Conservation (phyloP, 2,888 invertebrate genomes). For the Eucera pruinosa region DNA sequence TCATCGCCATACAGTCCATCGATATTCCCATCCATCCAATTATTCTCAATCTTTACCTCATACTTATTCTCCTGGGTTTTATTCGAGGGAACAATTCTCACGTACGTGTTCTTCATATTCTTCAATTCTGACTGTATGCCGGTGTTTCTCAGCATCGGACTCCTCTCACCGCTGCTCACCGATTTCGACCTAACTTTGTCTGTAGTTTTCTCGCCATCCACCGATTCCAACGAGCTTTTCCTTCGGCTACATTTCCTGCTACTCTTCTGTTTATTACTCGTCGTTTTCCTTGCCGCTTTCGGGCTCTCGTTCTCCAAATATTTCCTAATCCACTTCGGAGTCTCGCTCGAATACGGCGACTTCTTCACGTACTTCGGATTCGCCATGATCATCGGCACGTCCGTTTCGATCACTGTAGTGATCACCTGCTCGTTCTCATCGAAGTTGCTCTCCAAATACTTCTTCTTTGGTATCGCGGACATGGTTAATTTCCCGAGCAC, state of each 20-base stretch:
- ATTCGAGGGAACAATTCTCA: conserved; percentile 72
- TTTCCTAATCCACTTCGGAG: conserved; percentile 81
- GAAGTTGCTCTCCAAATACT: conserved; percentile 81
- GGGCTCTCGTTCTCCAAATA: conserved; percentile 75
- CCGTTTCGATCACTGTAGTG: conserved; percentile 81
- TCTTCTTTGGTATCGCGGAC: conserved; percentile 74
- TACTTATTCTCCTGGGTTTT: conserved; percentile 71
- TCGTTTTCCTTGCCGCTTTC: conserved; percentile 40
- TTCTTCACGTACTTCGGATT: conserved; percentile 78
- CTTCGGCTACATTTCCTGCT: conserved; percentile 65
- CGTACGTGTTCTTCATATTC: conserved; percentile 73
- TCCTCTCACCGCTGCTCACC: conserved; percentile 57
- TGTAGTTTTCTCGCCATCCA: conserved; percentile 59
- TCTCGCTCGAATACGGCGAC: conserved; percentile 76
- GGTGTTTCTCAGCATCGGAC: conserved; percentile 41
- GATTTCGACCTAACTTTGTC: conserved; percentile 60
- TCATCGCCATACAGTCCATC: conserved; percentile 66
- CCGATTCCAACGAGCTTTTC: conserved; percentile 69
- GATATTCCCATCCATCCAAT: conserved; percentile 68
- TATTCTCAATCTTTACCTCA: conserved; percentile 72
- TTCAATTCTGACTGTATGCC: conserved; percentile 54
- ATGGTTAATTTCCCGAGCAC: conserved; percentile 71
- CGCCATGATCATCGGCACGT: conserved; percentile 77
- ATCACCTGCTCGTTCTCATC: conserved; percentile 81
- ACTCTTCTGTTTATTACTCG: conserved; percentile 43